Evolutionary conservation across 2,113 vertebrate species (phyloP).

Genomic region (Notothenia rossii): DNA sequence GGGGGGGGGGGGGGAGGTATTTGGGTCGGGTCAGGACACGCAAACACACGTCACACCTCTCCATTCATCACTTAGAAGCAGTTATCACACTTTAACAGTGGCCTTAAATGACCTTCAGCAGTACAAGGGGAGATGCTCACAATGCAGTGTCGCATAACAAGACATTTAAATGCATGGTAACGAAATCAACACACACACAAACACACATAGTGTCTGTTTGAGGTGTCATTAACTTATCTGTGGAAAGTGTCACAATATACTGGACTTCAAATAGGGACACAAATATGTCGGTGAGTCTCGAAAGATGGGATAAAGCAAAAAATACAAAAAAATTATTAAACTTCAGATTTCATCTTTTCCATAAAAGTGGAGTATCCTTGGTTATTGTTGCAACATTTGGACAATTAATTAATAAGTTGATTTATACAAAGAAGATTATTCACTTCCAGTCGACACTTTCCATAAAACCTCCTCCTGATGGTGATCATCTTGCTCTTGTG

Average conservation of each 20-base stretch:
- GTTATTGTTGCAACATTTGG: too few species aligned
- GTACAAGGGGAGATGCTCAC: constrained; percentile 31
- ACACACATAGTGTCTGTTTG: not conserved
- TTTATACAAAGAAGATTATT: not conserved
- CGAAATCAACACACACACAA: constrained; percentile 12
- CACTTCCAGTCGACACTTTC: not conserved
- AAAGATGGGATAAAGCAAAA: not conserved
- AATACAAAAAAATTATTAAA: too few species aligned
- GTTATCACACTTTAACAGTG: constrained; percentile 13
- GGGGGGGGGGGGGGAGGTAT: not conserved
- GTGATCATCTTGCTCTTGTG: not conserved
- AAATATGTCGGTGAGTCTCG: not conserved
- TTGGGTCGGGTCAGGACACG: constrained; percentile 65
- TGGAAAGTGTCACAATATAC: not conserved
- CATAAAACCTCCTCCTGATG: not conserved
- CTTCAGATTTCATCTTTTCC: not conserved
- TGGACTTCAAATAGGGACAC: constrained; percentile 9
- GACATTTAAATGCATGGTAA: constrained; percentile 25
- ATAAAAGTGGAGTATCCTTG: too few species aligned
- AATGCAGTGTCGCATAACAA: constrained; percentile 23
- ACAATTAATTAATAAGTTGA: too few species aligned
- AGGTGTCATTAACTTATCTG: not conserved
- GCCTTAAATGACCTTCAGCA: constrained; percentile 47
- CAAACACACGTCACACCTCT: constrained; percentile 23
- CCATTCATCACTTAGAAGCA: constrained; percentile 28